Percentiles rank a stretch among this genome's conserved stretches.
These are phyloP conservation scores for Nothobranchius kuhntae DNA, from an alignment of 2,113 vertebrate genomes.

Conservation along the genomic window DNA sequence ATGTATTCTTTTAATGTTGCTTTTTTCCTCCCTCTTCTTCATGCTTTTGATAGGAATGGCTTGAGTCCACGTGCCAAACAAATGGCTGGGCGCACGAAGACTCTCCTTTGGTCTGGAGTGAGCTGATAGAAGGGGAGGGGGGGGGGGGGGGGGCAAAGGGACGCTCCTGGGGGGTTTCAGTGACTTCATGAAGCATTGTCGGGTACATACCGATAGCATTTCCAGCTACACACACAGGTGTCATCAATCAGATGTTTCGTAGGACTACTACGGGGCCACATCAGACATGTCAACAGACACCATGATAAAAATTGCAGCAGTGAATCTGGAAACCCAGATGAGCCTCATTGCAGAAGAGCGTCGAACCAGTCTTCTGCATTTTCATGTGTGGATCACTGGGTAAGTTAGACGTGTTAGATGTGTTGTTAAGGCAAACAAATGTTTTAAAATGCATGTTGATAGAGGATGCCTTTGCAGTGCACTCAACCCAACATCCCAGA, in stretches of 20 bases:
- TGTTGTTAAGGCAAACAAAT: neutral
- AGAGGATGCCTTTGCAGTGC: constrained; percentile 74
- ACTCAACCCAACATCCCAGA: constrained; percentile 73
- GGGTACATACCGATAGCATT: constrained; percentile 74
- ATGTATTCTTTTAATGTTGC: neutral
- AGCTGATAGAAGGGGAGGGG: constrained; percentile 87
- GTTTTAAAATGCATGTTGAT: neutral
- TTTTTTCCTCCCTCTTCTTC: neutral
- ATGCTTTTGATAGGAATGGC: constrained; percentile 82
- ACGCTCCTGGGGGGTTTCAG: constrained; percentile 87
- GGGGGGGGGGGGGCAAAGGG: constrained; percentile 90
- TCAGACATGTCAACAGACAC: constrained; percentile 79
- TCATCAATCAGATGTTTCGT: neutral
- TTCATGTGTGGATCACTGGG: constrained; percentile 91
- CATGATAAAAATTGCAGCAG: constrained; percentile 82
- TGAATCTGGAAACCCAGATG: constrained; percentile 79
- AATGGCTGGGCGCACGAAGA: constrained; percentile 85
- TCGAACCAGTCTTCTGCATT: constrained; percentile 61
- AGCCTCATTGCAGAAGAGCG: constrained; percentile 75
- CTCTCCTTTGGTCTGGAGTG: constrained; percentile 93
- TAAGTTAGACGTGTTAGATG: constrained; percentile 42
- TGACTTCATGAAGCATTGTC: constrained; percentile 88
- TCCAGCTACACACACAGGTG: neutral
- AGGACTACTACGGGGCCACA: constrained; percentile 87
- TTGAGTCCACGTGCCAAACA: constrained; percentile 76